phyloP scores from a whole-genome alignment of 2,113 vertebrate genomes.

The Phalacrocorax aristotelis region DNA sequence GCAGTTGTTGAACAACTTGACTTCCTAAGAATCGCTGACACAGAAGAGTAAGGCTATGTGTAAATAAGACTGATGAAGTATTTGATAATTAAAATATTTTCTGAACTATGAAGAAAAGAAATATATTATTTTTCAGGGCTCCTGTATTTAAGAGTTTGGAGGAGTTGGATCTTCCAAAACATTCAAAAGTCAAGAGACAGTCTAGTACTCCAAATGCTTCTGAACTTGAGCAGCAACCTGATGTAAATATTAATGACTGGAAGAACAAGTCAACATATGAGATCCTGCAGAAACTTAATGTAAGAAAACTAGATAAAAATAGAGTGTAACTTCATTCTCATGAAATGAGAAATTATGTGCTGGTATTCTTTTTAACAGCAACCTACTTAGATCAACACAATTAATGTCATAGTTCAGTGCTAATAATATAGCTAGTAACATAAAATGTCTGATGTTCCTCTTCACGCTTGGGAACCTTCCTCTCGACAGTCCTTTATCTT shows the following conservation, averaged over 20 bases:
- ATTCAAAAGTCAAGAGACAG: constrained; percentile 96
- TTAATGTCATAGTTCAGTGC: background rate
- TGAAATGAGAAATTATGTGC: background rate
- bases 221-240: constrained; percentile 87
- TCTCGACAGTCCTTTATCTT: background rate
- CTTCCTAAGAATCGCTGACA: constrained; percentile 91
- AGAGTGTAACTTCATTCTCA: background rate
- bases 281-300: constrained; percentile 90
- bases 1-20: constrained; percentile 96
- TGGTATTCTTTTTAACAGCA: background rate
- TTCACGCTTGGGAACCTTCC: background rate
- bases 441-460: background rate
- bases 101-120: background rate
- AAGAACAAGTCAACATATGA: constrained; percentile 81
- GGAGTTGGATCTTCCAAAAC: constrained; percentile 92
- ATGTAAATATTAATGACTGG: constrained; percentile 86
- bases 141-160: constrained; percentile 95
- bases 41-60: constrained; percentile 84
- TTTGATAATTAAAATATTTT: background rate
- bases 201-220: constrained; percentile 86
- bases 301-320: constrained; percentile 69
- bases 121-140: constrained; percentile 72
- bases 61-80: background rate
- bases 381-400: background rate
- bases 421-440: background rate